Evolutionary conservation across 2,888 invertebrate genomes (phyloP).

Genomic region (Thalpophila matura): DNA sequence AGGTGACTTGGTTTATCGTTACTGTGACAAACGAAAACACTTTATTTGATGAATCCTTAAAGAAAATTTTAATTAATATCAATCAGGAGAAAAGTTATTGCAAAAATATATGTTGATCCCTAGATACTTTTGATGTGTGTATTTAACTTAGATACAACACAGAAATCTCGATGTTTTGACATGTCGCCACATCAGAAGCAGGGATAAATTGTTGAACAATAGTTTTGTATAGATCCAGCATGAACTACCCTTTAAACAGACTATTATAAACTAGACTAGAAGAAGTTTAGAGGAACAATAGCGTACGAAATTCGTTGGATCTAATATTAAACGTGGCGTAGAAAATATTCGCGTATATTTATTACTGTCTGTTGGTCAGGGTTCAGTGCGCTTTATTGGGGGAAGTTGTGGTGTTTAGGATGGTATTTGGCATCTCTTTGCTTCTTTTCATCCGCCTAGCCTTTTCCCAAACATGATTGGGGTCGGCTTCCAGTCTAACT

Average conservation of each 20-base stretch:
- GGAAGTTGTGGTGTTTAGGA: constrained; percentile 28
- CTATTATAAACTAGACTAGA: constrained; percentile 60
- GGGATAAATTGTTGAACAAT: no score
- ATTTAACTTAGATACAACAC: no score
- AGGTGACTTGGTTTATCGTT: no score
- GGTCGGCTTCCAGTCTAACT: no score
- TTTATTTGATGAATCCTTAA: no score
- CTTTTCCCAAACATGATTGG: not conserved
- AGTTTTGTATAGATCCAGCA: not conserved
- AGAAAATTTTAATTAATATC: no score
- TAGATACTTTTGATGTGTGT: no score
- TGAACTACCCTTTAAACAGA: constrained; percentile 54
- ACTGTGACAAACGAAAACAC: no score
- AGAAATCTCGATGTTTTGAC: no score
- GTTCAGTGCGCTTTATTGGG: constrained; percentile 48
- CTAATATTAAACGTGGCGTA: constrained; percentile 75
- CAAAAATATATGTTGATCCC: no score
- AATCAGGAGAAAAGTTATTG: no score
- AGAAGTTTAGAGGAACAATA: constrained; percentile 73
- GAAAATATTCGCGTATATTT: constrained; percentile 72
- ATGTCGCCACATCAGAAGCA: no score
- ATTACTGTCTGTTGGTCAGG: constrained; percentile 49
- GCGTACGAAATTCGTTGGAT: constrained; percentile 70
- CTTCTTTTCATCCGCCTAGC: not conserved
- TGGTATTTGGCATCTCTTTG: constrained; percentile 29